Base-by-base conservation (phyloP, 1,140 invertebrate species). In the Neoseiulus cucumeris region DNA sequence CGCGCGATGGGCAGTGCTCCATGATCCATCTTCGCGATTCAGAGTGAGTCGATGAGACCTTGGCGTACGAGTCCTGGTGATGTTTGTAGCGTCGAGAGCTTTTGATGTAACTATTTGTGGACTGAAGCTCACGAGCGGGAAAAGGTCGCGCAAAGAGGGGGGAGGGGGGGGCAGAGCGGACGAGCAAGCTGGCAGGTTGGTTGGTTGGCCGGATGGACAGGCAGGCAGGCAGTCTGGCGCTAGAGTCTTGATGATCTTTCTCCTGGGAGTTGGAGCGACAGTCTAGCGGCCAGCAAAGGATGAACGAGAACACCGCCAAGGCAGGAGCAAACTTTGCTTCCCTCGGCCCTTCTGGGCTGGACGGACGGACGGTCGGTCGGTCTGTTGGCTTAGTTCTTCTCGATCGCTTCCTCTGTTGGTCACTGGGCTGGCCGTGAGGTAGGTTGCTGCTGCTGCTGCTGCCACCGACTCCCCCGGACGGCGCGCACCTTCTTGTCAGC, bases 401-500 rank as follows among this genome's bases (percentile, higher is more conserved):
- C 51, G 25, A 9, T 39, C 9, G 51, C 51, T 20, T 59, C 22
- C 33, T 59, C 22, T 59, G 22, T 28, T 14, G 45, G 45, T 20
- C 17, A 14, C 2, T 25, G 14, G 51, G 25, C 9, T 9, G 51
- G 51, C 22, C 14, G 51, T n/a, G 4, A 2, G 14, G 51, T 25
- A 6, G 45, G 45, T 14, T 18, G 45, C 5, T 7, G 4, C 45
- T 4, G 14, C 45, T 4, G 45, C 45, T 2, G 22, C 9, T 14
- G 14, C 51, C 14, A 59, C 4, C 51, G 22, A 2, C 9, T 39
- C 4, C 33, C 33, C 33, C 14, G 22, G 9, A 1, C 25, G 22
- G 51, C 22, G 22, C 17, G 25, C 51, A 59, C 51, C 51, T 59
- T 59, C 22, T 59, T 59, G 51, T 59, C 51, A 59, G 33, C 51